phyloP scores from a whole-genome alignment of 2,888 invertebrate species.

The Epsilonema sp. region DNA sequence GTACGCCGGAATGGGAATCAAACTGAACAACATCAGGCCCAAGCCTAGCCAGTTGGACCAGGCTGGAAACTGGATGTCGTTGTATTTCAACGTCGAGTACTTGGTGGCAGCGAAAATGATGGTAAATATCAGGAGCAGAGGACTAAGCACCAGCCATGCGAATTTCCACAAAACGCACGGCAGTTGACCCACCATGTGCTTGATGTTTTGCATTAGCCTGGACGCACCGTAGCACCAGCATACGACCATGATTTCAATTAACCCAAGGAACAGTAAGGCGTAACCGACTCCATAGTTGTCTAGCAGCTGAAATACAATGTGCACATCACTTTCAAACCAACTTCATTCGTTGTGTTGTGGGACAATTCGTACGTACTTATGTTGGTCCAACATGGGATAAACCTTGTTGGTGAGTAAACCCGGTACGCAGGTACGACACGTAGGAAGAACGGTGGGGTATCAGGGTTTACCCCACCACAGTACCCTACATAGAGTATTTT shows the following conservation, averaged over 20 bases:
- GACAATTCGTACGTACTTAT: too few species aligned
- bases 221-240: slow-evolving; percentile 5
- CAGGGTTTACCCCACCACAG: too few species aligned
- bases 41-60: slow-evolving; percentile 52
- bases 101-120: slow-evolving; percentile 47
- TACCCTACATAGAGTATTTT: too few species aligned
- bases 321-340: too few species aligned
- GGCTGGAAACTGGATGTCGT: slow-evolving; percentile 44
- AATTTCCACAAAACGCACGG: slow-evolving; percentile 46
- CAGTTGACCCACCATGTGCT: background rate
- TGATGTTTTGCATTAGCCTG: background rate
- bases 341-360: too few species aligned
- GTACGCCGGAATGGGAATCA: slow-evolving; percentile 46
- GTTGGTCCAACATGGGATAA: too few species aligned
- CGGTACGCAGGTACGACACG: too few species aligned
- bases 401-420: too few species aligned
- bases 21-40: slow-evolving; percentile 46
- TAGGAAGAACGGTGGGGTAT: too few species aligned
- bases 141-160: slow-evolving; percentile 48
- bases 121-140: slow-evolving; percentile 44
- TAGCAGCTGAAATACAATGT: too few species aligned
- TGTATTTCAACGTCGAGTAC: slow-evolving; percentile 44
- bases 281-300: slow-evolving; percentile 9
- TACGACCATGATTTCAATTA: slow-evolving; percentile 5
- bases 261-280: slow-evolving; percentile 6